Conservation (phyloP, 2,797 vertebrate genomes). For the Centroberyx gerrardi region DNA sequence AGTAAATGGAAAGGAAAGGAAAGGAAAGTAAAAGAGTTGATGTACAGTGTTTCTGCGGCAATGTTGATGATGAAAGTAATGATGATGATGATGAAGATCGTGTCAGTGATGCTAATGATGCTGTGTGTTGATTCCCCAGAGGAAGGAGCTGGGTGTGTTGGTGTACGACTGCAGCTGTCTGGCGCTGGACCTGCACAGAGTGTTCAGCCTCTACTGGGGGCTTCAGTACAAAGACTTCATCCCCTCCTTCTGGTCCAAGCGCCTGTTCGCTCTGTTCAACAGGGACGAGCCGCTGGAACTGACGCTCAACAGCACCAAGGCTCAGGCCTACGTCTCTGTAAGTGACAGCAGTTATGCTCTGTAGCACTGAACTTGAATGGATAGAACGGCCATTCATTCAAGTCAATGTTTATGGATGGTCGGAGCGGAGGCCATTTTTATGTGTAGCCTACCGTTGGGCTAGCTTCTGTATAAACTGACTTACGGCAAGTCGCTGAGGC, state of each 20-base stretch:
- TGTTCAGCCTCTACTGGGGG: constrained; percentile 88
- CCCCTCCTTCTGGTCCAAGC: constrained; percentile 93
- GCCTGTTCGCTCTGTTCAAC: constrained; percentile 92
- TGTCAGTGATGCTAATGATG: neutral
- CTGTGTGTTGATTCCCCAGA: constrained; percentile 83
- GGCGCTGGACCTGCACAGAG: constrained; percentile 92
- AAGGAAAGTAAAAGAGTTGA: constrained; percentile 3
- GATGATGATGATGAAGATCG: neutral
- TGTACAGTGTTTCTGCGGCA: neutral
- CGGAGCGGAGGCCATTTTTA: too few species aligned
- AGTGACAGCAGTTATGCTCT: constrained; percentile 72
- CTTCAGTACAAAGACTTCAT: constrained; percentile 86
- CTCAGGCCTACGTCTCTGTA: constrained; percentile 93
- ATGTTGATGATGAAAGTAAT: constrained; percentile 1
- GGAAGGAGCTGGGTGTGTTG: constrained; percentile 95
- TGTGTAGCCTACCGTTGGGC: too few species aligned
- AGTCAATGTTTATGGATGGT: too few species aligned
- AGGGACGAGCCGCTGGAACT: constrained; percentile 86
- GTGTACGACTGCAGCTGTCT: constrained; percentile 96
- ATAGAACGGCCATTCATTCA: too few species aligned
- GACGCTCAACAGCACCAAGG: constrained; percentile 89
- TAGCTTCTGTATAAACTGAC: too few species aligned
- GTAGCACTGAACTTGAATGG: neutral
- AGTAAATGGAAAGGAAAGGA: too few species aligned
- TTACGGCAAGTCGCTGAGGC: too few species aligned